Base-by-base conservation (phyloP, 2,888 invertebrate species). In the Ectemnius lituratus region DNA sequence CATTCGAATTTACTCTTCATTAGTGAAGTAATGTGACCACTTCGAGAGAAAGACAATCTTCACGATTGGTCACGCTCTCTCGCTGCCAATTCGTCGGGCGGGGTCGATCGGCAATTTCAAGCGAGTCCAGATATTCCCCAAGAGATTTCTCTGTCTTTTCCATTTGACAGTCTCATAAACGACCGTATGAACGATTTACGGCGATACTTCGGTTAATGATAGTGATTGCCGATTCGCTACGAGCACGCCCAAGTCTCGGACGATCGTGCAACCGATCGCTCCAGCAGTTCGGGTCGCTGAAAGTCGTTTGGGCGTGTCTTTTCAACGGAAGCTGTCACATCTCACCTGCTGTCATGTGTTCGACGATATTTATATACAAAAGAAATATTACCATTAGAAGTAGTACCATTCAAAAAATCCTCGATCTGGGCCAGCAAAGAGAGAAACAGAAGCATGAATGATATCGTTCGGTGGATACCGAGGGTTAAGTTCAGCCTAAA, bases 141-240 rank as follows among this genome's bases (percentile, higher is more conserved):
- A 2, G 64, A 14, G 52, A 14, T 61, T 45, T 18, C 70, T 28
- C 62, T 18, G 60, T 61, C 52, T 62, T 49, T 27, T 45, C 56
- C 57, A 57, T 49, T 16, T 52, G 52, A 52, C 67, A 45, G 47
- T 52, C 61, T 57, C 20, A 49, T 52, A 65, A 37, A 61, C 18
- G 47, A 59, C 70, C 69, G 65, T 67, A 62, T 73, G 68, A 47
- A 20, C 80, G 74, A 76, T 76, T 79, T 76, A 79, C 70, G 72
- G 62, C 60, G 67, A 77, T 70, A 79, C 71, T 72, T 65, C 65
- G 60, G 70, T 69, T 71, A 73, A 70, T 76, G 67, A 76, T 64
- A 46, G 70, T 66, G 62, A 70, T 70, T 64, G 70, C 58, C 75
- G 70, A 70, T 78, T 76, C 75, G 70, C 70, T 73, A 71, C 73